phyloP scores from a whole-genome alignment of 2,888 invertebrate species.

The Cheilosia grossa region DNA sequence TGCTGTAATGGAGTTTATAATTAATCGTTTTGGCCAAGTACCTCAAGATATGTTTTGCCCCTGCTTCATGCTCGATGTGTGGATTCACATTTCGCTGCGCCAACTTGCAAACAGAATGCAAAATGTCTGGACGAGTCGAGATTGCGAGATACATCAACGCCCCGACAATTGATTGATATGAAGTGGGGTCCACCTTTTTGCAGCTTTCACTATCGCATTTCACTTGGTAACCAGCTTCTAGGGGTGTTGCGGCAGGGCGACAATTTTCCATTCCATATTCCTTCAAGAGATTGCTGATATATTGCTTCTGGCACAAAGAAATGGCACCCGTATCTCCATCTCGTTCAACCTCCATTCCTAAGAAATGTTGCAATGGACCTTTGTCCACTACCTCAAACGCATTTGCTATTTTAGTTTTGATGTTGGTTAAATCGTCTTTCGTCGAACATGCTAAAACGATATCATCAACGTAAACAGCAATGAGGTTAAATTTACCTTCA shows the following conservation, averaged over 20 bases:
- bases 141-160: too few relatives aligned
- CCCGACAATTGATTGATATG: too few relatives aligned
- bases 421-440: constrained; percentile 33
- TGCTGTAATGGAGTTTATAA: constrained; percentile 33
- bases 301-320: constrained; percentile 12
- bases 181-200: constrained; percentile 7
- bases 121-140: constrained; percentile 66
- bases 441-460: constrained; percentile 52
- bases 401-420: constrained; percentile 55
- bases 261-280: neutral
- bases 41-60: constrained; percentile 28
- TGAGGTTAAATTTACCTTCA: constrained; percentile 44
- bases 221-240: constrained; percentile 5
- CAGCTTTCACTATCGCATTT: constrained; percentile 2
- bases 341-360: constrained; percentile 27
- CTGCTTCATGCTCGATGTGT: constrained; percentile 71
- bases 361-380: neutral
- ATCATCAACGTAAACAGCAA: constrained; percentile 64
- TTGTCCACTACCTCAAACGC: constrained; percentile 53
- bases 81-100: too few relatives aligned
- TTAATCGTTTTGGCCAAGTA: too few relatives aligned
- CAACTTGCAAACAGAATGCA: constrained; percentile 33
- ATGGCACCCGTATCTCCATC: constrained; percentile 64
- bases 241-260: neutral
- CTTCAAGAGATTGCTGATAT: neutral